Percentiles rank a stretch among this genome's conserved stretches.
These are phyloP conservation scores for Eumerus sabulonum DNA, from an alignment of 2,888 invertebrate species.

Conservation along the genomic window DNA sequence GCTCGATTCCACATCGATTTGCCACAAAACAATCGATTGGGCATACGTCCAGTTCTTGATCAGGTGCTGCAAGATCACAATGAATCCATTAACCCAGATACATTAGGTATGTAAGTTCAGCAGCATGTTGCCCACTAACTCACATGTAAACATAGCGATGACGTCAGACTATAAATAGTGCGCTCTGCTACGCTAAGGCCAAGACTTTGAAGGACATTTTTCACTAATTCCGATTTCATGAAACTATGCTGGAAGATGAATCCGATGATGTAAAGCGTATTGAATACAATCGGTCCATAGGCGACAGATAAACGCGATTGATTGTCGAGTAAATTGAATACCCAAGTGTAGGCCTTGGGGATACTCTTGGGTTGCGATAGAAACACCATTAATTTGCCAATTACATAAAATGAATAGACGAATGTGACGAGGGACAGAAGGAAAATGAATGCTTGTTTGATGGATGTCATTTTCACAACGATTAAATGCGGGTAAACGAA, in stretches of 20 bases:
- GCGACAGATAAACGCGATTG: slow-evolving; percentile 75
- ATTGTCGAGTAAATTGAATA: slow-evolving; percentile 77
- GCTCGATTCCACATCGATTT: slow-evolving; percentile 79
- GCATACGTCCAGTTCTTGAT: slow-evolving; percentile 80
- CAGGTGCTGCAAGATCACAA: slow-evolving; percentile 77
- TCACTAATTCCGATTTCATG: slow-evolving; percentile 80
- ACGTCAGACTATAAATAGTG: slow-evolving; percentile 80
- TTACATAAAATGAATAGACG: slow-evolving; percentile 80
- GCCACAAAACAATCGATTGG: slow-evolving; percentile 80
- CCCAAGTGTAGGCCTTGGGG: slow-evolving; percentile 74
- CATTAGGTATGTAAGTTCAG: neutral
- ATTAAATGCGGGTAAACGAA: too few relatives aligned
- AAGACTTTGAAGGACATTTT: slow-evolving; percentile 78
- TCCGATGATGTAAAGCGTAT: slow-evolving; percentile 79
- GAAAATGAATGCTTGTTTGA: slow-evolving; percentile 74
- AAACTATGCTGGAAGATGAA: slow-evolving; percentile 82
- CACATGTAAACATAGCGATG: slow-evolving; percentile 79
- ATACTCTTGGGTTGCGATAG: slow-evolving; percentile 79
- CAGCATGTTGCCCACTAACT: slow-evolving; percentile 51
- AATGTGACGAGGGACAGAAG: slow-evolving; percentile 78
- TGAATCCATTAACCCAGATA: neutral
- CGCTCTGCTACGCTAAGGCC: slow-evolving; percentile 79
- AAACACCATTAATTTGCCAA: slow-evolving; percentile 81
- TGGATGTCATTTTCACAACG: slow-evolving; percentile 72
- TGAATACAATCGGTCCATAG: slow-evolving; percentile 78